Evolutionary conservation across 2,888 invertebrate species (phyloP).

Genomic region (Thereva nobilitata): DNA sequence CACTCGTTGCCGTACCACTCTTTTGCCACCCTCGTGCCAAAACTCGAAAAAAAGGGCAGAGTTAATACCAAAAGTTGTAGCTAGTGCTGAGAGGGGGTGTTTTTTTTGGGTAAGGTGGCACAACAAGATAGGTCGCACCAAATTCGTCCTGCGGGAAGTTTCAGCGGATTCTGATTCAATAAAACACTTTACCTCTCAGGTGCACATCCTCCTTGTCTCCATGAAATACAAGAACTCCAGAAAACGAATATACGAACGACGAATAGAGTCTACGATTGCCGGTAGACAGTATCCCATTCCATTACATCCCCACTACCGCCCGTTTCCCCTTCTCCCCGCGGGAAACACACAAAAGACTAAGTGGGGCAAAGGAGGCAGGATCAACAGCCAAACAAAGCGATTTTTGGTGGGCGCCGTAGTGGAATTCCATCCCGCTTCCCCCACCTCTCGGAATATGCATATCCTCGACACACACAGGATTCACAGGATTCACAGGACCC

Average conservation of each 20-base stretch:
- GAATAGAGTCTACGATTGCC: too few relatives aligned
- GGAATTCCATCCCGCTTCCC: conserved; percentile 17
- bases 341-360: conserved; percentile 10
- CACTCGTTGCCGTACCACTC: too few relatives aligned
- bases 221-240: too few relatives aligned
- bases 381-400: conserved; percentile 37
- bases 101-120: background rate
- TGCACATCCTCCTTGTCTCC: conserved; percentile 23
- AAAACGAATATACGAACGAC: too few relatives aligned
- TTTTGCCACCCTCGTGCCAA: too few relatives aligned
- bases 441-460: conserved; percentile 35
- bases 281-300: too few relatives aligned
- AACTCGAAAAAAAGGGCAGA: background rate
- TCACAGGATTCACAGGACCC: conserved; percentile 8
- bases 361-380: conserved; percentile 25
- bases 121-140: conserved; percentile 11
- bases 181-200: conserved; percentile 36
- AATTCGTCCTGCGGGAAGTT: conserved; percentile 2
- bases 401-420: conserved; percentile 33
- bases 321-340: background rate
- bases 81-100: too few relatives aligned
- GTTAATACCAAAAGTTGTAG: conserved; percentile 17
- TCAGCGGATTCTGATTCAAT: conserved; percentile 28
- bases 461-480: conserved; percentile 20
- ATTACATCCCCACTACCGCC: background rate